phyloP scores from a whole-genome alignment of 2,888 invertebrate genomes.

The Cataglyphis cursor region DNA sequence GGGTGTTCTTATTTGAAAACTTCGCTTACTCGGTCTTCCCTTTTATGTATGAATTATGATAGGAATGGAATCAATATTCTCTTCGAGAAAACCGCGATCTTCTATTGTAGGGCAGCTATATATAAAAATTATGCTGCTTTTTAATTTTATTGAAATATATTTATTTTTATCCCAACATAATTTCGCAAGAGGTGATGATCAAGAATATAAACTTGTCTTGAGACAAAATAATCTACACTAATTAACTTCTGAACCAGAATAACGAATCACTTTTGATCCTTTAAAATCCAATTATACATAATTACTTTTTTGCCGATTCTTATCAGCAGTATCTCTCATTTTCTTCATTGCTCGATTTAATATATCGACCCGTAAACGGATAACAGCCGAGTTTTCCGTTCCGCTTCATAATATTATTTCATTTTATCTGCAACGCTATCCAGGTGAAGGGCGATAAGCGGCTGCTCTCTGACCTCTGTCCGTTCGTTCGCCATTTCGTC shows the following conservation, averaged over 20 bases:
- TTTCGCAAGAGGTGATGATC: neutral
- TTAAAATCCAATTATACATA: neutral
- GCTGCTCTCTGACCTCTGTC: constrained; percentile 23
- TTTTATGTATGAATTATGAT: constrained; percentile 38
- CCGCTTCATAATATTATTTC: neutral
- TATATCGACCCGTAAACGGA: neutral
- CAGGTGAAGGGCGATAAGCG: constrained; percentile 33
- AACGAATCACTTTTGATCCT: neutral
- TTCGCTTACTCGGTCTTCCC: constrained; percentile 31
- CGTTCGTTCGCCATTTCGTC: constrained; percentile 57
- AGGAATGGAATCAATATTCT: neutral
- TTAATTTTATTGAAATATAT: neutral
- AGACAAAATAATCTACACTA: neutral
- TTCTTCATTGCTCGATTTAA: neutral
- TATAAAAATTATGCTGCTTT: neutral
- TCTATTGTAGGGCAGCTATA: neutral
- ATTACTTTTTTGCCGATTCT: constrained; percentile 10
- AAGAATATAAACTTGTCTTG: neutral
- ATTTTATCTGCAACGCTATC: constrained; percentile 10
- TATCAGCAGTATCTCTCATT: neutral
- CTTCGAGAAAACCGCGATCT: neutral
- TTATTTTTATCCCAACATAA: neutral
- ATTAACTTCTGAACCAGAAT: neutral
- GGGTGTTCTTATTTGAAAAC: constrained; percentile 47
- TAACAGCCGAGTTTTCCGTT: neutral